A percentile compares a stretch with the other conserved stretches of the same genome.
Evolutionary conservation across 2,113 vertebrate genomes (phyloP).

Genomic region (Nycticryphes semicollaris): DNA sequence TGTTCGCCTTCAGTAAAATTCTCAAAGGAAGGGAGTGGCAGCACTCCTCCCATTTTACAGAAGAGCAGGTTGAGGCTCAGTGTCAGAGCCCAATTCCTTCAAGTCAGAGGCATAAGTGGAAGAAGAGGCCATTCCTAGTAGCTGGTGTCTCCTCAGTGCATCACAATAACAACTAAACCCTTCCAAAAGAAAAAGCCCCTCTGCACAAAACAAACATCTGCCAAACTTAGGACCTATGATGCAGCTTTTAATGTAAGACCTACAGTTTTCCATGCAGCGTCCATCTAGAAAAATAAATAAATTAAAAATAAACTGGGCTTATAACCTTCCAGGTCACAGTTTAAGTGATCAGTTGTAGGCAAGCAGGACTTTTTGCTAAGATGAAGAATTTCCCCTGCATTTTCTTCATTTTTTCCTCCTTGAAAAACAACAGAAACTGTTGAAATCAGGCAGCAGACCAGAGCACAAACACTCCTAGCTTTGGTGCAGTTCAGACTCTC

Average conservation of each 20-base stretch:
- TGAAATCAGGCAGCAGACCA: not conserved
- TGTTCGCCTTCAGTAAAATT: not conserved
- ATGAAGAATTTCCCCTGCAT: not conserved
- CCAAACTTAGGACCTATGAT: not conserved
- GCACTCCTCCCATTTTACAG: not conserved
- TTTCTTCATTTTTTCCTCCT: not conserved
- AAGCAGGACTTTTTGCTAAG: not conserved
- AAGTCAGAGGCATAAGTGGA: rapidly evolving
- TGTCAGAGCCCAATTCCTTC: not conserved
- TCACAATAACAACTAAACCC: not conserved
- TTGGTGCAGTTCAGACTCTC: not conserved
- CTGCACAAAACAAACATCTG: not conserved
- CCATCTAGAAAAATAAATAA: not conserved
- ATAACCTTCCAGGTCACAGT: not conserved
- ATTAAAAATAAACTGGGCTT: not conserved
- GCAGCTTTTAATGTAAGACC: not conserved
- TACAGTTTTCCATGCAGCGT: not conserved
- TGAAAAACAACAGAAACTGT: not conserved
- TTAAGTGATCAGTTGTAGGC: not conserved
- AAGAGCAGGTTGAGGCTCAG: not conserved
- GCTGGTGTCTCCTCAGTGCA: not conserved
- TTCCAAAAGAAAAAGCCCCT: not conserved
- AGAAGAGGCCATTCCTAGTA: not conserved
- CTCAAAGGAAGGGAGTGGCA: not conserved
- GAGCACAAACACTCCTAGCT: not conserved